A percentile compares a stretch with the other conserved stretches of the same genome.
Evolutionary conservation across 2,113 vertebrate genomes (phyloP).

Genomic region (Oenanthe oenanthe): DNA sequence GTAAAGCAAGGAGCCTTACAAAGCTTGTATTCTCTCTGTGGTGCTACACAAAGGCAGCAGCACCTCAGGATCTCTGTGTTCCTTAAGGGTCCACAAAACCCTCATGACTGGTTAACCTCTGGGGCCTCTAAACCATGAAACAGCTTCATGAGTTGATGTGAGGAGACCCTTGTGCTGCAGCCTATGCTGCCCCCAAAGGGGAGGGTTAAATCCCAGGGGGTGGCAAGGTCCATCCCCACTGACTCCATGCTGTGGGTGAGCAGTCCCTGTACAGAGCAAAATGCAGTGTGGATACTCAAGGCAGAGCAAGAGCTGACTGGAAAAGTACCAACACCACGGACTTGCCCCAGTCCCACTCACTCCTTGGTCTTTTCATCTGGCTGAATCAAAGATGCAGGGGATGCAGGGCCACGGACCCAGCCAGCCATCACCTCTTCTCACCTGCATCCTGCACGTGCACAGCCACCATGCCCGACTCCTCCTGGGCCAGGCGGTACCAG

Average conservation of each 20-base stretch:
- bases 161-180: background rate
- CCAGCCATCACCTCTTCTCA: slow-evolving; percentile 14
- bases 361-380: background rate
- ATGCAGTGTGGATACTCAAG: accelerated
- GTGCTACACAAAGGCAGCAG: background rate
- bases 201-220: background rate
- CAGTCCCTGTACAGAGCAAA: background rate
- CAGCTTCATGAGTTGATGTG: background rate
- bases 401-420: background rate
- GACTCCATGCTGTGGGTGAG: accelerated
- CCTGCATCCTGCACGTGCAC: slow-evolving; percentile 86
- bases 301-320: background rate
- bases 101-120: background rate
- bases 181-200: background rate
- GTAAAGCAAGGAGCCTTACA: background rate
- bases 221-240: accelerated
- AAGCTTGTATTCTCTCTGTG: background rate
- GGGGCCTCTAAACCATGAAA: background rate
- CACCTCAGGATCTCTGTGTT: background rate
- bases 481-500: slow-evolving; percentile 92
- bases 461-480: slow-evolving; percentile 84
- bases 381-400: background rate
- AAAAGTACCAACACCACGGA: background rate
- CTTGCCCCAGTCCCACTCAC: background rate
- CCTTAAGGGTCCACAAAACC: background rate